These are phyloP conservation scores for Ditula angustiorana DNA, from an alignment of 2,888 invertebrate genomes.

Conservation along the genomic window DNA sequence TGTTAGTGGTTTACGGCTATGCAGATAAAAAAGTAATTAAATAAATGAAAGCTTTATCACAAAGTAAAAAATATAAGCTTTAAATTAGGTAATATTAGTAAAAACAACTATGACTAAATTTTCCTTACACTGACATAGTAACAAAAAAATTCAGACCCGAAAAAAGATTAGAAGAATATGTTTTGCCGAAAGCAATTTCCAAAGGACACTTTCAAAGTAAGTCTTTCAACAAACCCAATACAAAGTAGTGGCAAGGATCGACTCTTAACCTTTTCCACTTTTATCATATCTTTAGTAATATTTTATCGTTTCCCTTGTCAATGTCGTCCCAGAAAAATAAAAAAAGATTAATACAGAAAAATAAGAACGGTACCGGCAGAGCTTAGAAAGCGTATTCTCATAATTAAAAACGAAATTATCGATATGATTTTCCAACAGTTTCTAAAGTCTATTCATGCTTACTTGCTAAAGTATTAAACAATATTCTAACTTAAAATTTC, in stretches of 20 bases:
- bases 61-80: too few species aligned
- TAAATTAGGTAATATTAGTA: neutral
- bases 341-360: neutral
- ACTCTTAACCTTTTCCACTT: slow-evolving; percentile 5
- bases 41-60: too few species aligned
- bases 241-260: slow-evolving; percentile 10
- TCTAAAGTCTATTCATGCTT: too few species aligned
- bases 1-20: too few species aligned
- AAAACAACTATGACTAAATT: too few species aligned
- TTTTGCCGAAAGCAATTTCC: slow-evolving; percentile 11
- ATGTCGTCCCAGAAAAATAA: slow-evolving; percentile 8
- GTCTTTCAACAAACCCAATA: slow-evolving; percentile 20
- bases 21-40: too few species aligned
- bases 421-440: too few species aligned
- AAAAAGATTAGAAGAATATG: neutral
- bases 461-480: too few species aligned
- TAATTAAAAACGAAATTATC: neutral
- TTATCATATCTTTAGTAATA: slow-evolving; percentile 8
- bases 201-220: slow-evolving; percentile 16
- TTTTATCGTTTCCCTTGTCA: slow-evolving; percentile 13
- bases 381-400: too few species aligned
- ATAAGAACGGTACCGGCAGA: neutral
- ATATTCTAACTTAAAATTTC: too few species aligned
- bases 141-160: neutral
- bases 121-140: too few species aligned